Percentiles rank a stretch among this genome's conserved stretches.
Conservation (phyloP, 2,113 vertebrate genomes). For the Bucco capensis region DNA sequence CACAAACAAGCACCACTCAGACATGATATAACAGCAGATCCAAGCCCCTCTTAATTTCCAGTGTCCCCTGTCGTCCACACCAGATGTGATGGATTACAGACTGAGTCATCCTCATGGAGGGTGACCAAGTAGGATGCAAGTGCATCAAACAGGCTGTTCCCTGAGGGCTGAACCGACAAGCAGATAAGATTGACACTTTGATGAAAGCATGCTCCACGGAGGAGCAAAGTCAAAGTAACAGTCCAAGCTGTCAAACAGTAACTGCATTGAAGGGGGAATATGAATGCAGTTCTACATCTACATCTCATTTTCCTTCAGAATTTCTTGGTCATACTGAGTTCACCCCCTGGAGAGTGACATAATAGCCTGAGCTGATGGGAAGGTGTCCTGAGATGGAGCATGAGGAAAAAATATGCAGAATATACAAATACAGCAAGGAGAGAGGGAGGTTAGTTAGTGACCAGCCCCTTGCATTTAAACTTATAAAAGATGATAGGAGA, state of each 20-base stretch:
- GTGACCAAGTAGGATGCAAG: neutral
- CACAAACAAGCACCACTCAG: slow-evolving; percentile 32
- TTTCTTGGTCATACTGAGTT: slow-evolving; percentile 40
- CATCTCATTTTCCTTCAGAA: slow-evolving; percentile 22
- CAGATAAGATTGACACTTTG: slow-evolving; percentile 36
- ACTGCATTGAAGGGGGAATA: neutral
- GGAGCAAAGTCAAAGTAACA: slow-evolving; percentile 39
- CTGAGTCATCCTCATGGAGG: slow-evolving; percentile 28
- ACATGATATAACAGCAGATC: slow-evolving; percentile 17
- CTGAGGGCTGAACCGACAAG: neutral
- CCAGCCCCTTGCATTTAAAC: neutral
- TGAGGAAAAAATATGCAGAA: neutral
- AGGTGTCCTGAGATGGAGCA: neutral
- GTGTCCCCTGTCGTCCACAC: neutral
- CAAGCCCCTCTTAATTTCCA: slow-evolving; percentile 22
- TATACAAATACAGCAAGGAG: neutral
- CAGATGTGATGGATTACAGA: slow-evolving; percentile 47
- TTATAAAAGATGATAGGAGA: neutral
- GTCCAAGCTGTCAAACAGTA: slow-evolving; percentile 1
- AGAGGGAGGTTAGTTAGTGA: neutral
- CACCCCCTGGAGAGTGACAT: slow-evolving; percentile 47
- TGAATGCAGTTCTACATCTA: slow-evolving; percentile 27
- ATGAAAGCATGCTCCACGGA: neutral
- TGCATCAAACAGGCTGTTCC: neutral
- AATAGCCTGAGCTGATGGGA: slow-evolving; percentile 12